These are phyloP conservation scores for Paracanthobrama guichenoti DNA, from an alignment of 2,113 vertebrate species.

Conservation along the genomic window DNA sequence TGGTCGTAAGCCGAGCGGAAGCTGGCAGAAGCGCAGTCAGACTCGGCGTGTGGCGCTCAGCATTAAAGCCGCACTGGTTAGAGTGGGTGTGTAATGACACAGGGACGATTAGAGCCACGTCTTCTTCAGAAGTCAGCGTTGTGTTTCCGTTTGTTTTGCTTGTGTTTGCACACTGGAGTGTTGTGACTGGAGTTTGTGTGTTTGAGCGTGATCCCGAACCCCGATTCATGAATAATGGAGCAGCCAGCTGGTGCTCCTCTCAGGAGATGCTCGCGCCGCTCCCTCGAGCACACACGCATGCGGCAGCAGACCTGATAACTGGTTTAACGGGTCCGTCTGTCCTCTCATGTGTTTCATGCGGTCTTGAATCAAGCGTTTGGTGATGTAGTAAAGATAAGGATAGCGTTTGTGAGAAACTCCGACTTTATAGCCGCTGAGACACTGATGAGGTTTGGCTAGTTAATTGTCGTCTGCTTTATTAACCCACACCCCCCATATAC, in stretches of 20 bases:
- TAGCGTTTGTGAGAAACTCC: slow-evolving; percentile 28
- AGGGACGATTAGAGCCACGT: background rate
- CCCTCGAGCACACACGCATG: too few species aligned
- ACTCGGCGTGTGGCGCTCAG: background rate
- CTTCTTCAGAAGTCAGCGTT: background rate
- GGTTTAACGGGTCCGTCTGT: too few species aligned
- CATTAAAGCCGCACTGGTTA: background rate
- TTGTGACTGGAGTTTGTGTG: background rate
- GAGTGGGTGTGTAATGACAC: background rate
- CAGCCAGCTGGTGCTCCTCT: background rate
- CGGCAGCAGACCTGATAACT: too few species aligned
- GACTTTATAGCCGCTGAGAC: background rate
- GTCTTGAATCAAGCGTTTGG: background rate
- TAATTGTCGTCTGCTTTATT: slow-evolving; percentile 27
- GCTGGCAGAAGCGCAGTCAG: background rate
- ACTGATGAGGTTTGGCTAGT: background rate
- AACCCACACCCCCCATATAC: background rate
- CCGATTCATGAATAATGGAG: background rate
- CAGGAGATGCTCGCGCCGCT: background rate
- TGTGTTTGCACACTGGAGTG: background rate
- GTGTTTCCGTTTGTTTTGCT: background rate
- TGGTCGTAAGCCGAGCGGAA: background rate
- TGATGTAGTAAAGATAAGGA: background rate
- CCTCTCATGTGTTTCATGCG: background rate
- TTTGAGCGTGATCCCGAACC: background rate